Evolutionary conservation across 1,140 invertebrate genomes (phyloP), one percentile per base, ranked within the genome.

Genomic region (Pogonognathellus flavescens): DNA sequence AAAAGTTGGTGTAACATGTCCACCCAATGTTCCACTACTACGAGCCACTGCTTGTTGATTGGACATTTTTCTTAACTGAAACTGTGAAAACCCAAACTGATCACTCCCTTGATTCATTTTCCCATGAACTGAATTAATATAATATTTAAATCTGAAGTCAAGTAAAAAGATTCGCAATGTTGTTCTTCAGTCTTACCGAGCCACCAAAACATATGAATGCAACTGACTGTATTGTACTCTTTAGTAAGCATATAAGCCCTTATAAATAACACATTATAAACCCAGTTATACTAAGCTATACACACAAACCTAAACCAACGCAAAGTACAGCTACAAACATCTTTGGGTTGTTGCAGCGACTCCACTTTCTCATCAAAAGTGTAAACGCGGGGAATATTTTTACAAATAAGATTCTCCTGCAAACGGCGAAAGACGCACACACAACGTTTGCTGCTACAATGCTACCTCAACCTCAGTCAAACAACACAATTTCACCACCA

Each of bases 1-100:
- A 86, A 88, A 88, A 11, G 87, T 88, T 20, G 87, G 87, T 14
- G 87, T 88, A 11, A 86, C 83, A 55, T 88, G 87, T n/a, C 87
- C 87, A 20, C 86, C 86, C 82, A 86, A 62, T 53, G 86, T 81
- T 53, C 76, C 72, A 20, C 86, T 57, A 82, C 82, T 57, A 82
- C 82, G 82, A 62, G 82, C 59, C 86, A 84, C 81, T 25, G 22
- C n/a, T 60, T 57, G 72, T 60, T 57, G 72, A n/a, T 50, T 50
- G n/a, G 72, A 80, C 72, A 50, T 53, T 50, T 80, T 50, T 50
- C 41, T 18, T 9, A 20, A 41, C 20, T 53, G 72, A 53, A 49
- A 80, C 72, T 80, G 72, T n/a, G 72, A 80, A 53, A 80, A 80
- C 7, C 50, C 50, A 52, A 80, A 80, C 18, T 80, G 72, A 16